phyloP scores from a whole-genome alignment of 2,797 vertebrate genomes.

The Peromyscus nudipes region DNA sequence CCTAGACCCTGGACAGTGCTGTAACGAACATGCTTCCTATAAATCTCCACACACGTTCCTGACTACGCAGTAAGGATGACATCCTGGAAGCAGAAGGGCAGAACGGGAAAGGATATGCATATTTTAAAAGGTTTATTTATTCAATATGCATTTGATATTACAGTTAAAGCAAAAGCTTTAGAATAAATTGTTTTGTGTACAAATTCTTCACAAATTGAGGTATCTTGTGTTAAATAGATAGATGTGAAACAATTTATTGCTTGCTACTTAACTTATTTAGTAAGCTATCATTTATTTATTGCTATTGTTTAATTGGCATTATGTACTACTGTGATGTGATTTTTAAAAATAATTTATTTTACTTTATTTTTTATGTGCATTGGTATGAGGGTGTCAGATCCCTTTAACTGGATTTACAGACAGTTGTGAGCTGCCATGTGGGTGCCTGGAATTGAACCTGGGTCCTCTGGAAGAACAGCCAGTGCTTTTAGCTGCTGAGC shows the following conservation, averaged over 20 bases:
- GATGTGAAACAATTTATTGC: not conserved
- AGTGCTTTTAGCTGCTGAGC: too few species aligned
- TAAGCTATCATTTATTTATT: not conserved
- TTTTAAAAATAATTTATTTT: too few species aligned
- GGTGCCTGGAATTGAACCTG: too few species aligned
- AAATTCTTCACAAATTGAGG: not conserved
- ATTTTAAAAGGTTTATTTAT: not conserved
- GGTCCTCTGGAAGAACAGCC: too few species aligned
- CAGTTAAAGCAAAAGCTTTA: not conserved
- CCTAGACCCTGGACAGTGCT: not conserved
- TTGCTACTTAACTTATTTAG: not conserved
- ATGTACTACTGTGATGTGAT: not conserved
- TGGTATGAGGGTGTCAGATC: too few species aligned
- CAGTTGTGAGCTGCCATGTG: too few species aligned
- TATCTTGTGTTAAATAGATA: not conserved
- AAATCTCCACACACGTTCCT: accelerated
- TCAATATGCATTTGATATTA: not conserved
- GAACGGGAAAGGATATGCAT: not conserved
- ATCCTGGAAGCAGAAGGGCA: too few species aligned
- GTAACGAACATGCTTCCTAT: accelerated
- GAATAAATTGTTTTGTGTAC: not conserved
- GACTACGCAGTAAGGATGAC: too few species aligned
- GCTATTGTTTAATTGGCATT: not conserved
- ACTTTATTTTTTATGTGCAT: too few species aligned
- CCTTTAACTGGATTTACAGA: too few species aligned